A percentile compares a stretch with the other conserved stretches of the same genome.
These are phyloP conservation scores for Cromileptes altivelis DNA, from an alignment of 2,113 vertebrate genomes.

Conservation along the genomic window DNA sequence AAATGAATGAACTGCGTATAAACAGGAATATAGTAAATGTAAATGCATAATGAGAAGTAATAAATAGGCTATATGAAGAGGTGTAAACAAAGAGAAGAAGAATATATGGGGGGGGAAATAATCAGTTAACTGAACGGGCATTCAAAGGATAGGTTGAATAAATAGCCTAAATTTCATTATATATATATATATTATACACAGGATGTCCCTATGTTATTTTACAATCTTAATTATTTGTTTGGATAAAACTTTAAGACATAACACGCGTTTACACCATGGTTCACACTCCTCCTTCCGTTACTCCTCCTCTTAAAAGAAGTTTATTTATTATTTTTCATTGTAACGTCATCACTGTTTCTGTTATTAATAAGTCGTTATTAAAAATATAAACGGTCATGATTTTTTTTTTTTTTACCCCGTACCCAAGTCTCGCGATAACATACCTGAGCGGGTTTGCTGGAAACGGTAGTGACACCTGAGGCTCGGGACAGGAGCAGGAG, in stretches of 20 bases:
- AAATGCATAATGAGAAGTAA: too few species aligned
- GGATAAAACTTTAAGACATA: neutral
- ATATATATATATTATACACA: too few species aligned
- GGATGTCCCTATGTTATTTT: too few species aligned
- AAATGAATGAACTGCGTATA: too few species aligned
- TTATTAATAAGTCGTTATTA: neutral
- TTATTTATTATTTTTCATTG: neutral
- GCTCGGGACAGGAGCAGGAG: conserved; percentile 50
- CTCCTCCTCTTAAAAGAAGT: neutral
- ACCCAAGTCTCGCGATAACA: conserved; percentile 67
- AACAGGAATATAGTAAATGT: too few species aligned
- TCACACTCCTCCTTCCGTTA: neutral
- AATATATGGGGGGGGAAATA: too few species aligned
- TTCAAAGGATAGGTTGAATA: too few species aligned
- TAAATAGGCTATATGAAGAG: too few species aligned
- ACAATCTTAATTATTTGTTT: neutral
- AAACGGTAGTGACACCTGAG: conserved; percentile 57
- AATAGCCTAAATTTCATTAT: too few species aligned
- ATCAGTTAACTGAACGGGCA: too few species aligned
- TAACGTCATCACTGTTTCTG: neutral
- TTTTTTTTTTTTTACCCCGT: too few species aligned
- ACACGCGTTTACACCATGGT: neutral
- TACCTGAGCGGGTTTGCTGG: conserved; percentile 52
- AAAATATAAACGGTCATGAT: neutral
- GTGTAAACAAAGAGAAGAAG: too few species aligned